Base-by-base conservation (phyloP, 2,888 invertebrate genomes). In the Linyphia triangularis region DNA sequence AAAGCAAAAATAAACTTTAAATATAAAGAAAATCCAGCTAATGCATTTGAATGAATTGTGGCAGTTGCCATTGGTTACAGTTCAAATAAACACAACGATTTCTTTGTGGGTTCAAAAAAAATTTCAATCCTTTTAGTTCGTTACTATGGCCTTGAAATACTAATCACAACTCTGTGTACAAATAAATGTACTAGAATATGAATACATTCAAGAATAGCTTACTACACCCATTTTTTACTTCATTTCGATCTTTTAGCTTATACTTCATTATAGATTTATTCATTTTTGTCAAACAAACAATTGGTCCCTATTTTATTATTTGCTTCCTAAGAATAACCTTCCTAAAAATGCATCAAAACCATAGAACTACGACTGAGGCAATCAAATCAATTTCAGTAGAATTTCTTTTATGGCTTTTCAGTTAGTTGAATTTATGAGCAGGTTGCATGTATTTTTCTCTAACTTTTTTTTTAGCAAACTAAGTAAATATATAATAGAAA, bases 41-140 rank as follows among this genome's bases (percentile, higher is more conserved):
- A 28, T 67, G 30, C 16, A 43, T 43, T 67, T 30, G 28, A 70
- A 70, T 43, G 16, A 43, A 70, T 37, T 22, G 9, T 40, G 33
- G 13, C 65, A 65, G 78, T 78, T 78, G 78, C 65, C 26, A 78
- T 65, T 30, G 78, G 78, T 65, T 40, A 78, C 78, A 63, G 28
- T 40, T 24, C 13, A 22, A 37, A n/a, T 13, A 65, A 65, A 78
- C 78, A 78, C 40, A 78, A 65, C 65, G 30, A 40, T 43, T 40
- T 13, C 30, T 33, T 75, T 61, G 57, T 61, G 22, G 13, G 6
- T 13, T 2, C 28, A n/a, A 43, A 43, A 43, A 16, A 43, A 1
- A 19, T 19, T 10, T 6, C 5, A 67, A 10, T 16, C 33, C 13
- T 67, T 67, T 67, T 67, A 28, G 30, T 61, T 75, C 61, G 75